These are phyloP conservation scores for Escarpia spicata DNA, from an alignment of 2,888 invertebrate species.

Conservation along the genomic window DNA sequence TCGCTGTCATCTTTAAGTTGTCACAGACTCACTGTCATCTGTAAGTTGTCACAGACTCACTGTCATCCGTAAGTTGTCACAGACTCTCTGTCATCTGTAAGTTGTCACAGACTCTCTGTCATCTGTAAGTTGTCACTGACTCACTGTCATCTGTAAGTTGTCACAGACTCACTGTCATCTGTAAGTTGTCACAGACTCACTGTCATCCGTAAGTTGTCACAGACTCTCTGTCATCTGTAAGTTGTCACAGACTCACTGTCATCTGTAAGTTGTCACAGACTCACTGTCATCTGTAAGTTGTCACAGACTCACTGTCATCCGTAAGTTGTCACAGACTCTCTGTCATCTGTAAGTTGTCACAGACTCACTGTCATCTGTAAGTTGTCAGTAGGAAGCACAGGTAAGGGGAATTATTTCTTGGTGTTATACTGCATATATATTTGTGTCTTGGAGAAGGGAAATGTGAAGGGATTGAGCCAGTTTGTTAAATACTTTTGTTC, in stretches of 20 bases:
- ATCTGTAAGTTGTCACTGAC: not conserved
- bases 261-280: too few relatives aligned
- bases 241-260: too few relatives aligned
- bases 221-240: not conserved
- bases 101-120: not conserved
- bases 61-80: not conserved
- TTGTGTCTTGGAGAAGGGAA: too few relatives aligned
- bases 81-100: not conserved
- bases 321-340: too few relatives aligned
- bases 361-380: too few relatives aligned
- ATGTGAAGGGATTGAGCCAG: too few relatives aligned
- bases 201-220: not conserved
- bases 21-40: not conserved
- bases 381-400: too few relatives aligned
- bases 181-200: not conserved
- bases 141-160: not conserved
- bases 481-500: too few relatives aligned
- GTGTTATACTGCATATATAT: too few relatives aligned
- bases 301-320: too few relatives aligned
- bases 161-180: not conserved
- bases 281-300: too few relatives aligned
- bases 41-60: not conserved
- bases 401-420: not conserved
- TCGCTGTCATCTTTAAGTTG: not conserved
- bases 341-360: too few relatives aligned